phyloP scores from a whole-genome alignment of 2,888 invertebrate species.

The Ectropis crepuscularia region DNA sequence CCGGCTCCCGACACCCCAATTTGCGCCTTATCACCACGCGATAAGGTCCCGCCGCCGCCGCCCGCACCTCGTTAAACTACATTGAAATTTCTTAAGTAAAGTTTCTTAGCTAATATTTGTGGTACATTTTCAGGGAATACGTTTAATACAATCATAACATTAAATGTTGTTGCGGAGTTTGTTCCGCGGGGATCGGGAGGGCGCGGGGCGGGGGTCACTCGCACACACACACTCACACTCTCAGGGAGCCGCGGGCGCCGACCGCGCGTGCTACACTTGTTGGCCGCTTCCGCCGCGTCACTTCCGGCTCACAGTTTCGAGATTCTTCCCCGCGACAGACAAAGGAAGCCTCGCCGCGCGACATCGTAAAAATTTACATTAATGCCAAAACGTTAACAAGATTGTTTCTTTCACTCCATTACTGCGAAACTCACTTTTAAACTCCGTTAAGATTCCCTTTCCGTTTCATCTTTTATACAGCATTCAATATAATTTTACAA shows the following conservation, averaged over 20 bases:
- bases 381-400: constrained; percentile 3
- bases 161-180: constrained; percentile 66
- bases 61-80: constrained; percentile 35
- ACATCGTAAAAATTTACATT: constrained; percentile 5
- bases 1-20: constrained; percentile 35
- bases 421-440: too few species aligned
- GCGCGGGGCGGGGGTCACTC: constrained; percentile 14
- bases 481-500: not conserved
- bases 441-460: too few species aligned
- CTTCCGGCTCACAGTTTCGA: constrained; percentile 28
- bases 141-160: constrained; percentile 74
- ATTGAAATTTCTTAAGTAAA: constrained; percentile 59
- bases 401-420: constrained; percentile 2
- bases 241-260: constrained; percentile 15
- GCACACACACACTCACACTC: too few species aligned
- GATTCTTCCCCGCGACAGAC: constrained; percentile 22
- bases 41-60: constrained; percentile 41
- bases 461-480: not conserved
- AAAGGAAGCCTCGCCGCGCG: not conserved
- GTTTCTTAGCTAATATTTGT: constrained; percentile 72
- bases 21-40: constrained; percentile 42
- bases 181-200: constrained; percentile 34
- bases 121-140: constrained; percentile 68
- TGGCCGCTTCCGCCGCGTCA: constrained; percentile 22
- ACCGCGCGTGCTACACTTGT: constrained; percentile 35